Percentiles rank a stretch among this genome's conserved stretches.
Evolutionary conservation across 2,797 vertebrate species (phyloP).

Genomic region (Micropoecilia bifurca): DNA sequence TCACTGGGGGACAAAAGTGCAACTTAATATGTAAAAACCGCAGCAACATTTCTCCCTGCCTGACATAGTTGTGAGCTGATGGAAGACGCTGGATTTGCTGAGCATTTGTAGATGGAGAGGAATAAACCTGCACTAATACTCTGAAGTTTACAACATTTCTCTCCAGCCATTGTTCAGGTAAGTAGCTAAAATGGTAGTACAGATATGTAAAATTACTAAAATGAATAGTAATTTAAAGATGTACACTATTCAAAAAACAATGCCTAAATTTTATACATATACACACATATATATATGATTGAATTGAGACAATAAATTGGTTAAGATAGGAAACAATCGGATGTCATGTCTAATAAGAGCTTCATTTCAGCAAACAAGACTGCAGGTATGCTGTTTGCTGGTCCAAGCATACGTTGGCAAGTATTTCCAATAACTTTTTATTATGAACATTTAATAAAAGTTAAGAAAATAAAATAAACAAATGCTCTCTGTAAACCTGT

Average conservation of each 20-base stretch:
- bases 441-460: no score
- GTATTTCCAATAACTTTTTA: no score
- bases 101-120: not conserved
- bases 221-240: no score
- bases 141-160: not conserved
- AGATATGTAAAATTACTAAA: not conserved
- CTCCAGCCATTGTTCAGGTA: not conserved
- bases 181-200: not conserved
- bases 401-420: no score
- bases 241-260: not conserved
- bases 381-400: no score
- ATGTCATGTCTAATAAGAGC: not conserved
- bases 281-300: not conserved
- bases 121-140: not conserved
- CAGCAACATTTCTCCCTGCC: slow-evolving; percentile 39
- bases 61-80: slow-evolving; percentile 48
- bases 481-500: not conserved
- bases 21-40: slow-evolving; percentile 51
- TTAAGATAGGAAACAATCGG: not conserved
- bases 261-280: not conserved
- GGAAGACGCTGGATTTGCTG: slow-evolving; percentile 8
- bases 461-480: not conserved
- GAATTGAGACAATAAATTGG: not conserved
- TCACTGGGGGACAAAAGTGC: slow-evolving; percentile 49
- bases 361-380: not conserved